Conservation (phyloP, 2,888 invertebrate genomes). For the Macrophya alboannulata region DNA sequence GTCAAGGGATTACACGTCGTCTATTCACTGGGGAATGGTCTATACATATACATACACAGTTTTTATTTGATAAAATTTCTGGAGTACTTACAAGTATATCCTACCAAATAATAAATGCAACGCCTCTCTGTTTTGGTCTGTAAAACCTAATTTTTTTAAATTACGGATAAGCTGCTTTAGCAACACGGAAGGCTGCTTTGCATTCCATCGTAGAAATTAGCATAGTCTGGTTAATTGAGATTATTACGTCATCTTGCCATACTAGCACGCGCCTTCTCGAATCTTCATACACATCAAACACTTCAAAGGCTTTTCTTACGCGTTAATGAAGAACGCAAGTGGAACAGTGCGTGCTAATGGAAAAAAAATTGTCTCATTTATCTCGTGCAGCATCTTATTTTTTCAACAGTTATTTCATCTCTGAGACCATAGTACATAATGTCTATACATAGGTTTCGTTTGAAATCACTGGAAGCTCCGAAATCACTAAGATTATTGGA, state of each 20-base stretch:
- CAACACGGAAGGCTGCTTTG: constrained; percentile 36
- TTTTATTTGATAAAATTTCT: constrained; percentile 18
- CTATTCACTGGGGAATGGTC: not conserved
- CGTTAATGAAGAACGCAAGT: constrained; percentile 42
- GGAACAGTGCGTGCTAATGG: constrained; percentile 22
- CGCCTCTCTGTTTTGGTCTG: not conserved
- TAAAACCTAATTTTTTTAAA: constrained; percentile 21
- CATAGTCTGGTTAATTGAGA: constrained; percentile 53
- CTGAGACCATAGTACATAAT: not conserved
- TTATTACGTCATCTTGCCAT: constrained; percentile 35
- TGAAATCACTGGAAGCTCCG: not conserved
- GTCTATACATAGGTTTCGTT: not conserved
- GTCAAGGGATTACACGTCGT: not conserved
- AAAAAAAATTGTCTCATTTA: constrained; percentile 23
- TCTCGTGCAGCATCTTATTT: constrained; percentile 11
- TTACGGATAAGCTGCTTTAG: constrained; percentile 28
- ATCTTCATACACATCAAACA: constrained; percentile 33
- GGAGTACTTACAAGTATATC: not conserved
- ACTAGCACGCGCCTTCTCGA: constrained; percentile 40
- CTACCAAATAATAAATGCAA: not conserved
- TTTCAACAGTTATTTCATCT: constrained; percentile 2
- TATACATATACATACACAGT: not conserved
- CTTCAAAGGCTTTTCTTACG: constrained; percentile 46
- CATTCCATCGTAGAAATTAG: constrained; percentile 40
- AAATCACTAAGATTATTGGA: not conserved